phyloP scores from a whole-genome alignment of 2,797 vertebrate species.

The Rhinogobio ventralis region DNA sequence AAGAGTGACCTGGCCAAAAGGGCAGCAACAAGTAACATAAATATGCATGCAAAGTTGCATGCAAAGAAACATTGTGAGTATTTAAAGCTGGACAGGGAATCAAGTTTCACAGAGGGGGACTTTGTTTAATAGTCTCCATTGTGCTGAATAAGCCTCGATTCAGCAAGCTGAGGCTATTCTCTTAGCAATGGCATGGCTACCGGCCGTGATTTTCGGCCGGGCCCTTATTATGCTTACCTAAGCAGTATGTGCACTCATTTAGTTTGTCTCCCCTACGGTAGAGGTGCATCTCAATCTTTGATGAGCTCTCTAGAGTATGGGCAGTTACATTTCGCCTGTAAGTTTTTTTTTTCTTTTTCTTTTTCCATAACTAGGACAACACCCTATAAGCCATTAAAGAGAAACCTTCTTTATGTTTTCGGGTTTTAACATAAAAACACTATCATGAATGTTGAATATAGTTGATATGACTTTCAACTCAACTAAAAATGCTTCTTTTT shows the following conservation, averaged over 20 bases:
- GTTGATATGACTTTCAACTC: not conserved
- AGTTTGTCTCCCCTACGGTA: conserved; percentile 19
- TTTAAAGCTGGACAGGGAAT: not conserved
- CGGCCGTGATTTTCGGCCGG: not conserved
- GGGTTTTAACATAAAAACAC: not conserved
- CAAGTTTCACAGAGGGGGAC: conserved; percentile 1
- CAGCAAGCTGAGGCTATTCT: conserved; percentile 30
- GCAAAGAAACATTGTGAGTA: conserved; percentile 2
- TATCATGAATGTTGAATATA: not conserved
- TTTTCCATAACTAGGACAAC: conserved; percentile 20
- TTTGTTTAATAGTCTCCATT: conserved; percentile 36
- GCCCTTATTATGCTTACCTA: conserved; percentile 42
- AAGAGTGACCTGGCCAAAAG: not conserved
- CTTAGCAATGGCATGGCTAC: conserved; percentile 1
- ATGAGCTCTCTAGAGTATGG: conserved; percentile 30
- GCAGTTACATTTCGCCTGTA: not conserved
- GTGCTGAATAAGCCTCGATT: conserved; percentile 36
- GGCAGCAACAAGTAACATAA: not conserved
- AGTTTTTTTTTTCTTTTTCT: not conserved
- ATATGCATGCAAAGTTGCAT: not conserved
- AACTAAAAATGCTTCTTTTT: not conserved
- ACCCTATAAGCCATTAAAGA: conserved; percentile 17
- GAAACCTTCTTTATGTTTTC: conserved; percentile 8
- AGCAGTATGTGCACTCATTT: conserved; percentile 29
- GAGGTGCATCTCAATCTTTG: conserved; percentile 45